Conservation (phyloP, 1,140 invertebrate genomes). For the Lasioglossum baleicum region DNA sequence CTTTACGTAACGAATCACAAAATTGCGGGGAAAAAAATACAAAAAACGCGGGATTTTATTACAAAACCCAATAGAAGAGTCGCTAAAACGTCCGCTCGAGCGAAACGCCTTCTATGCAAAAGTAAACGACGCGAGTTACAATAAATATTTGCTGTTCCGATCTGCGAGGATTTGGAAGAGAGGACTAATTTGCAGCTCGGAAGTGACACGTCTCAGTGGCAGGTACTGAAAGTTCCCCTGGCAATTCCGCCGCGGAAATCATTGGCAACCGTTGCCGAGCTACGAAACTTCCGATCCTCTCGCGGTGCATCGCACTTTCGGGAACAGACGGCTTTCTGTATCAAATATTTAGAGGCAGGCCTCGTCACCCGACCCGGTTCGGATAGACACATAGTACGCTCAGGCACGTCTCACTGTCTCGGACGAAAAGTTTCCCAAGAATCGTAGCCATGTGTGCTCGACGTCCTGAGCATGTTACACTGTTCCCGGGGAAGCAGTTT, state of each 20-base stretch:
- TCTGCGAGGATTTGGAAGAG: neutral
- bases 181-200: neutral
- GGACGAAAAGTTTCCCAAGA: neutral
- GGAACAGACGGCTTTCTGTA: constrained; percentile 2
- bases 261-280: neutral
- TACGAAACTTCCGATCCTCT: constrained; percentile 8
- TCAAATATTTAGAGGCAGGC: constrained; percentile 31
- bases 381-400: neutral
- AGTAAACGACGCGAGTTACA: too few species aligned
- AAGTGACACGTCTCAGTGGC: neutral
- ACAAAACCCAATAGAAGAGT: too few species aligned
- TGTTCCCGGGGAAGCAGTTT: neutral
- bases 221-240: neutral
- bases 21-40: too few species aligned
- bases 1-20: too few species aligned
- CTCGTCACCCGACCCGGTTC: constrained; percentile 1
- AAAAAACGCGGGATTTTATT: too few species aligned
- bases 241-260: constrained; percentile 6
- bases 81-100: too few species aligned
- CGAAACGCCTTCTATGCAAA: too few species aligned
- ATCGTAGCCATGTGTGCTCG: neutral
- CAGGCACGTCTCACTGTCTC: neutral
- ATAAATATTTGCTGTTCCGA: too few species aligned
- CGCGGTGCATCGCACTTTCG: neutral
- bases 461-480: neutral